Percentiles rank a stretch among this genome's conserved stretches.
These are phyloP conservation scores for Sphaeramia orbicularis DNA, from an alignment of 2,797 vertebrate genomes.

Conservation along the genomic window DNA sequence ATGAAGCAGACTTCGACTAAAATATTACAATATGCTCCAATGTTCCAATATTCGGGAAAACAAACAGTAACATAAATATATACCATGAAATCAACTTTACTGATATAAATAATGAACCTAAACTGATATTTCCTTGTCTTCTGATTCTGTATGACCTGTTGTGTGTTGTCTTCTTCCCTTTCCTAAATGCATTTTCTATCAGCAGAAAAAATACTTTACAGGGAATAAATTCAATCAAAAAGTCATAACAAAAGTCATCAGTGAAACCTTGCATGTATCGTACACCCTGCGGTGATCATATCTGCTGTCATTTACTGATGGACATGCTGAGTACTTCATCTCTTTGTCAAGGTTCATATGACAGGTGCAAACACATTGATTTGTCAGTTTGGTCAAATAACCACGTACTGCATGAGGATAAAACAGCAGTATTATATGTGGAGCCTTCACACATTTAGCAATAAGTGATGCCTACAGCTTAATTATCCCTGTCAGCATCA, in stretches of 20 bases:
- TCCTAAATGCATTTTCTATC: constrained; percentile 21
- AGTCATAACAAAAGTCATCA: constrained; percentile 11
- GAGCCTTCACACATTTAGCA: constrained; percentile 60
- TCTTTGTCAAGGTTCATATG: constrained; percentile 39
- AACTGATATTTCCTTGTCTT: too few species aligned
- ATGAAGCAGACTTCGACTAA: too few species aligned
- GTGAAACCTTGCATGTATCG: constrained; percentile 11
- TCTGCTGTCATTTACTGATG: constrained; percentile 11
- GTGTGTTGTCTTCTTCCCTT: not conserved
- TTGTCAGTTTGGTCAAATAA: constrained; percentile 42
- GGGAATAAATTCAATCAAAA: constrained; percentile 22
- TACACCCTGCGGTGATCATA: constrained; percentile 2
- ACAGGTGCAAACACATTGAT: constrained; percentile 38
- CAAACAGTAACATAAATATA: too few species aligned
- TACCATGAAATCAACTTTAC: too few species aligned
- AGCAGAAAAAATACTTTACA: constrained; percentile 22
- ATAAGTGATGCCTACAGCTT: constrained; percentile 49
- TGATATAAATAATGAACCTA: too few species aligned
- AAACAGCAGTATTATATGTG: constrained; percentile 53
- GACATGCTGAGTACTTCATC: constrained; percentile 8
- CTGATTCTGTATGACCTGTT: too few species aligned
- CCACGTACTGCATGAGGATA: constrained; percentile 37
- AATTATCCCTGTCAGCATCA: constrained; percentile 56
- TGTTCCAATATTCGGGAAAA: too few species aligned
- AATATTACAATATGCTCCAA: too few species aligned